A percentile compares a stretch with the other conserved stretches of the same genome.
Conservation (phyloP, 2,113 vertebrate genomes). For the Bufo bufo region DNA sequence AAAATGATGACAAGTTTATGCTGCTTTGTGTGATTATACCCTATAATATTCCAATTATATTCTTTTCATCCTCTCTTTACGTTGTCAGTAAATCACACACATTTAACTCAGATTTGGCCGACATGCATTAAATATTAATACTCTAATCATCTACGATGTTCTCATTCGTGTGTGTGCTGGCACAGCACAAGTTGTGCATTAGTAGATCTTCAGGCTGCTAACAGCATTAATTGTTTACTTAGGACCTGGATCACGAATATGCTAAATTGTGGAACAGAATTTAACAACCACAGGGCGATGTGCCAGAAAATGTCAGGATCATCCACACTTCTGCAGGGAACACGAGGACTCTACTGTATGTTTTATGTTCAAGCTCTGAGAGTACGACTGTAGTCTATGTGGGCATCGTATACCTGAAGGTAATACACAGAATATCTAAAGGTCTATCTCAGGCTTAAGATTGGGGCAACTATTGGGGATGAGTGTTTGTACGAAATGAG, state of each 20-base stretch:
- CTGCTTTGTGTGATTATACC: too few relatives aligned
- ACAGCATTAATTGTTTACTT: background rate
- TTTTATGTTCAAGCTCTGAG: background rate
- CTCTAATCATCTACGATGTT: background rate
- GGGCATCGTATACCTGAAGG: background rate
- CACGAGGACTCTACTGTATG: background rate
- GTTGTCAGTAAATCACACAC: background rate
- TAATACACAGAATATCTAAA: background rate
- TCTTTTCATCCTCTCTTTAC: background rate
- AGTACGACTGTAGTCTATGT: background rate
- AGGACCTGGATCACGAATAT: background rate
- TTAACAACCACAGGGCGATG: background rate
- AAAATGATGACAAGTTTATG: too few relatives aligned
- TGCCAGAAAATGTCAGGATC: background rate
- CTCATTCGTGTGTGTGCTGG: background rate
- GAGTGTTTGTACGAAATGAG: too few relatives aligned
- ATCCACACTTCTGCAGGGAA: background rate
- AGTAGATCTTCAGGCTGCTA: background rate
- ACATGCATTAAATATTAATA: background rate
- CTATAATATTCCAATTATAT: too few relatives aligned
- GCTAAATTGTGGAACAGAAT: background rate
- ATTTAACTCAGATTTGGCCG: background rate
- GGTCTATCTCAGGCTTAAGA: background rate
- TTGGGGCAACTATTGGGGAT: too few relatives aligned
- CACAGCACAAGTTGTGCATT: background rate